Percentiles rank a stretch among this genome's conserved stretches.
phyloP scores from a whole-genome alignment of 2,113 vertebrate genomes.

The Corvus hawaiiensis region DNA sequence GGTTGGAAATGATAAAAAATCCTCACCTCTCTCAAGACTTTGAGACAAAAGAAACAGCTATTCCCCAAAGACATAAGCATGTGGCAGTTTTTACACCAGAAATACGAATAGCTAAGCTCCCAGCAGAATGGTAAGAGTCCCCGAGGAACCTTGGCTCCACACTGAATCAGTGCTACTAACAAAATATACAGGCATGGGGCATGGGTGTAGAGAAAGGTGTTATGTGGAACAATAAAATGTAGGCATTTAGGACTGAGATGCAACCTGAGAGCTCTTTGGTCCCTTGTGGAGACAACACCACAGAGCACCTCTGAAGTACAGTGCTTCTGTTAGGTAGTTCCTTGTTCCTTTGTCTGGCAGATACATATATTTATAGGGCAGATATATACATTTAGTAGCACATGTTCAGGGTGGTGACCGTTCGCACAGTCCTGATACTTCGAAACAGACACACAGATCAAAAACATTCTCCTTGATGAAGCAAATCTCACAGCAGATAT shows the following conservation, averaged over 20 bases:
- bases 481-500: not conserved
- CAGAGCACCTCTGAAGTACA: not conserved
- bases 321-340: not conserved
- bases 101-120: not conserved
- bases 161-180: not conserved
- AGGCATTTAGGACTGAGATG: not conserved
- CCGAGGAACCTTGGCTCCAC: not conserved
- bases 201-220: not conserved
- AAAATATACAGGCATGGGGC: fast-evolving
- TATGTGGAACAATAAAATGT: not conserved
- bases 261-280: not conserved
- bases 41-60: not conserved
- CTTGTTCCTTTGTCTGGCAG: not conserved
- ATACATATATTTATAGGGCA: no score
- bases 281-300: not conserved
- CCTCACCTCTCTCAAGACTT: not conserved
- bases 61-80: fast-evolving
- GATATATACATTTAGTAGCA: not conserved
- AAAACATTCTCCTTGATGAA: not conserved
- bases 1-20: not conserved
- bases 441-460: not conserved
- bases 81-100: not conserved
- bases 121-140: not conserved
- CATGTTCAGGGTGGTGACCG: not conserved
- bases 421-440: not conserved